Conservation (phyloP, 64 coral and sea anemone species). For the Trachythela sp. region DNA sequence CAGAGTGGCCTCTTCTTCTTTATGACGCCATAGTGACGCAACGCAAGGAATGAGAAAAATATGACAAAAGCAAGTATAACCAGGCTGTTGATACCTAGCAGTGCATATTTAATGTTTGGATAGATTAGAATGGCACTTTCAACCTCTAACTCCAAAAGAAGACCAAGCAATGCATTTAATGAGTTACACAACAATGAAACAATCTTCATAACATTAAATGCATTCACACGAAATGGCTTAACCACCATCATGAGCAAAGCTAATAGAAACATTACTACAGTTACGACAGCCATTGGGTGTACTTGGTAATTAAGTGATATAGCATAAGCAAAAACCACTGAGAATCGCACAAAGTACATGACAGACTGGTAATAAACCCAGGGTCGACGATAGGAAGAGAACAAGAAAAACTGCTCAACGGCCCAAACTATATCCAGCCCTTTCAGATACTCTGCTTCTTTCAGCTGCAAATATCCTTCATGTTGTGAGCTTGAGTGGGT, state of each 20-base stretch:
- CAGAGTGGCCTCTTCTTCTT: constrained; percentile 59
- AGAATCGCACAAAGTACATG: constrained; percentile 64
- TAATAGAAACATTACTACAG: constrained; percentile 62
- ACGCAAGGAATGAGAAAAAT: constrained; percentile 69
- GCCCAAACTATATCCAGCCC: constrained; percentile 96
- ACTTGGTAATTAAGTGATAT: constrained; percentile 43
- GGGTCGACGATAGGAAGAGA: constrained; percentile 79
- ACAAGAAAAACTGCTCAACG: constrained; percentile 93
- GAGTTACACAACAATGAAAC: constrained; percentile 68
- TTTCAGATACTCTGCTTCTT: constrained; percentile 95
- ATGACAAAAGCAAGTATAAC: constrained; percentile 52
- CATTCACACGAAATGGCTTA: constrained; percentile 68
- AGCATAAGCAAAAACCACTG: constrained; percentile 69
- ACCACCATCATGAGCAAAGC: constrained; percentile 72
- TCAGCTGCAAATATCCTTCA: constrained; percentile 84
- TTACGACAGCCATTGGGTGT: constrained; percentile 63
- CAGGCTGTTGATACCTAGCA: constrained; percentile 52
- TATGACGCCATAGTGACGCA: constrained; percentile 60
- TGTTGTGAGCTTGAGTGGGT: constrained; percentile 74
- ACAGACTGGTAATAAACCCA: constrained; percentile 92
- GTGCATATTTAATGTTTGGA: constrained; percentile 61
- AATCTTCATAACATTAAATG: constrained; percentile 94
- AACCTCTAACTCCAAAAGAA: constrained; percentile 64
- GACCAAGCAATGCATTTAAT: constrained; percentile 68
- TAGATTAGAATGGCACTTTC: constrained; percentile 68